Evolutionary conservation across 2,797 vertebrate species (phyloP).

Genomic region (Scomberomorus guttatus): DNA sequence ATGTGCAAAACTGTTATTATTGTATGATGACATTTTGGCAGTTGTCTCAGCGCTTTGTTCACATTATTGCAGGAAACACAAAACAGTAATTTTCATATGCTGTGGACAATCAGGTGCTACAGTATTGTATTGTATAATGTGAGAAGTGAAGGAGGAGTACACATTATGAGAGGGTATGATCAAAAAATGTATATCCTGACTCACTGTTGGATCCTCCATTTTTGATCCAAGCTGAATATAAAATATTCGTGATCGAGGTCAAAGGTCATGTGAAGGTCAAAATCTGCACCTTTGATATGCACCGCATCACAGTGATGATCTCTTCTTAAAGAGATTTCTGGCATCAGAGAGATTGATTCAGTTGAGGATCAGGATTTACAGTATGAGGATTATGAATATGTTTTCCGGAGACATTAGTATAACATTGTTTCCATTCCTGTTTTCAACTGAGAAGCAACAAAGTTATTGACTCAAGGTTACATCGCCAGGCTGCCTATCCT

Average conservation of each 20-base stretch:
- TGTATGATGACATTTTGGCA: too few relatives aligned
- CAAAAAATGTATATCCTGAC: background rate
- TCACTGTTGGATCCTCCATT: background rate
- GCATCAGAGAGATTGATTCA: conserved; percentile 23
- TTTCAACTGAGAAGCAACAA: conserved; percentile 4
- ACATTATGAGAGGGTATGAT: background rate
- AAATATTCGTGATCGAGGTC: conserved; percentile 1
- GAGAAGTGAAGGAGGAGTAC: too few relatives aligned
- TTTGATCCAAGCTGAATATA: conserved; percentile 33
- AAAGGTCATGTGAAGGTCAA: background rate
- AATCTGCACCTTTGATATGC: conserved; percentile 22
- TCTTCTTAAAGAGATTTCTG: conserved; percentile 39
- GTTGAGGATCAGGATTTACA: conserved; percentile 20
- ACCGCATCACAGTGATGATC: background rate
- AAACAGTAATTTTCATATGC: too few relatives aligned
- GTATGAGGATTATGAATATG: conserved; percentile 21
- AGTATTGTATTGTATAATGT: too few relatives aligned
- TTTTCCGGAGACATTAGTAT: background rate
- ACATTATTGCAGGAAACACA: too few relatives aligned
- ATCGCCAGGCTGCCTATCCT: background rate
- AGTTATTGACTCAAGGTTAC: conserved; percentile 16
- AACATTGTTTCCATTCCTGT: background rate
- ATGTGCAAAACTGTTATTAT: too few relatives aligned
- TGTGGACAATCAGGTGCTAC: too few relatives aligned
- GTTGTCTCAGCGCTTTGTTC: too few relatives aligned